Evolutionary conservation across 1,140 invertebrate genomes (phyloP), one percentile per base, ranked within the genome.

Genomic region (Riptortus pedestris): DNA sequence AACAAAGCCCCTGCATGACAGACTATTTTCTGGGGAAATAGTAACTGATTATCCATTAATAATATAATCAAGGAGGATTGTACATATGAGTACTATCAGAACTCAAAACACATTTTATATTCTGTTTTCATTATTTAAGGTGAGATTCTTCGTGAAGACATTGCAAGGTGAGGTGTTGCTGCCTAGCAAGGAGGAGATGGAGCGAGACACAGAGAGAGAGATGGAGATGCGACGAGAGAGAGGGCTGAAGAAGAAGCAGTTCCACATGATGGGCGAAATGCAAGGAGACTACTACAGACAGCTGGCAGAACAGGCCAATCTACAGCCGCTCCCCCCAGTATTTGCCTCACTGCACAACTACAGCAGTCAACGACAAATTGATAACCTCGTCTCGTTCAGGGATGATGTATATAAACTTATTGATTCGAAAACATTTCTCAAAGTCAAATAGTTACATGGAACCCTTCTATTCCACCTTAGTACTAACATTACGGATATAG

Each of bases 141-240:
- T 84, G 1, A 78, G 83, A 43, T 90, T 87, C 69, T 81, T 85
- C 60, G 70, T 91, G 31, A 80, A 82, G 60, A 81, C 79, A 60
- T 80, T 90, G 70, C 79, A 76, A 61, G 84, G 83, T 0, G 70
- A 76, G n/a, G 79, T 85, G 62, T 65, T 74, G 14, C 78, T 92
- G 11, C 88, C 88, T 0, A 72, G 74, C 0, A 75, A 76, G 58
- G 76, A 81, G 51, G 75, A 81, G 67, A 91, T 93, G 89, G 69
- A 79, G n/a, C 45, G 26, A 11, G 66, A 71, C 24, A 69, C 68
- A 4, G 61, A 65, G 0, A 14, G 14, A 2, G 69, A 70, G 33
- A 63, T 69, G 27, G 48, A 66, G 4, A 61, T 27, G 16, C 58
- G 69, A n/a, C 22, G 65, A 9, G 60, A 51, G 4, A 63, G 43